Evolutionary conservation across 2,797 vertebrate species (phyloP).

Genomic region (Phalloptychus januarius): DNA sequence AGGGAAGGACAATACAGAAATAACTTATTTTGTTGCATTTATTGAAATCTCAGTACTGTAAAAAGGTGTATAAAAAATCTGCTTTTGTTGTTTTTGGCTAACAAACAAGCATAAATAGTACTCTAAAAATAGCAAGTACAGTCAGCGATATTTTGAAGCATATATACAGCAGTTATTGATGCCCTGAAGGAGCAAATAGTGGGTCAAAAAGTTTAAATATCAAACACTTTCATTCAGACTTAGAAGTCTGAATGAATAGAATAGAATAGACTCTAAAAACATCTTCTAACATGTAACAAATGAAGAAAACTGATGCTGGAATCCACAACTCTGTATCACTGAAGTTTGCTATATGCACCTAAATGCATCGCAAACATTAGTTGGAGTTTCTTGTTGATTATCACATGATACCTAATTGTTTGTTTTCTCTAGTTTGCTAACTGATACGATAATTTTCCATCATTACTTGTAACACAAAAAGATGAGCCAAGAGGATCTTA

Average conservation of each 20-base stretch:
- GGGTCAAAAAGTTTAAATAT: not conserved
- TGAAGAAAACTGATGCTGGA: constrained; percentile 3
- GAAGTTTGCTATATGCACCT: not conserved
- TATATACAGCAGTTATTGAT: not conserved
- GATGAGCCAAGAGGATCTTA: not conserved
- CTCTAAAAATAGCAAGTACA: not conserved
- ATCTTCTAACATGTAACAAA: not conserved
- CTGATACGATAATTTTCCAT: not conserved
- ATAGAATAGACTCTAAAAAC: not conserved
- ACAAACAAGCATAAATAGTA: not conserved
- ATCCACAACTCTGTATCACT: constrained; percentile 11
- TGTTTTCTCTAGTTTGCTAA: not conserved
- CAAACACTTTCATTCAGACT: not conserved
- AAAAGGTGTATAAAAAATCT: not conserved
- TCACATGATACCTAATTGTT: not conserved
- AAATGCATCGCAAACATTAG: not conserved
- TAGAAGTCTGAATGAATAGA: no score
- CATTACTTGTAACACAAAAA: not conserved
- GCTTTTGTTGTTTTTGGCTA: not conserved
- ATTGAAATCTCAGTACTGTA: not conserved
- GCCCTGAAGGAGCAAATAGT: not conserved
- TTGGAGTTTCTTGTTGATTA: not conserved
- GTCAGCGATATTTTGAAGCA: not conserved
- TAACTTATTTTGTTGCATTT: not conserved
- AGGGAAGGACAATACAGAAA: not conserved